Percentiles rank a stretch among this genome's conserved stretches.
Conservation (phyloP, 1,140 invertebrate species). For the Nasonia vitripennis region DNA sequence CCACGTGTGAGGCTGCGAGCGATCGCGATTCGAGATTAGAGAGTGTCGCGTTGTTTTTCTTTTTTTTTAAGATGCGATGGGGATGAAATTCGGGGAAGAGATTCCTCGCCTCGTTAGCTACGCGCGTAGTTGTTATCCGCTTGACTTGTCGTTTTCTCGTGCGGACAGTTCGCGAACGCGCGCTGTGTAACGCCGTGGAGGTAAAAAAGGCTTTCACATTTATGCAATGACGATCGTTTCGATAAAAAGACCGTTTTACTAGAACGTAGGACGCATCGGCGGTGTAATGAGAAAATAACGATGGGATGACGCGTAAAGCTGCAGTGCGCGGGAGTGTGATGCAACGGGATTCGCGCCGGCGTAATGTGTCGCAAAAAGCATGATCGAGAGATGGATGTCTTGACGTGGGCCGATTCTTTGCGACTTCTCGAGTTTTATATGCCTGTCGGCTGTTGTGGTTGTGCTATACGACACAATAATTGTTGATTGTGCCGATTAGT, state of each 20-base stretch:
- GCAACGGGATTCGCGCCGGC: neutral
- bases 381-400: neutral
- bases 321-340: neutral
- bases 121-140: too few species aligned
- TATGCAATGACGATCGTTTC: constrained; percentile 9
- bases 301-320: constrained; percentile 18
- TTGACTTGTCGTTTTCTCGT: too few species aligned
- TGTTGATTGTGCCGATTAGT: too few species aligned
- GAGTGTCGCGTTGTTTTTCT: neutral
- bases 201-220: constrained; percentile 40
- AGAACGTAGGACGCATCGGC: constrained; percentile 9
- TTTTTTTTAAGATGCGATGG: too few species aligned
- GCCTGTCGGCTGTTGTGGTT: too few species aligned
- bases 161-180: too few species aligned
- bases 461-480: too few species aligned
- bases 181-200: too few species aligned
- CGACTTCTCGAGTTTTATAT: neutral
- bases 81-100: neutral
- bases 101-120: too few species aligned
- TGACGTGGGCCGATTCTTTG: constrained; percentile 3
- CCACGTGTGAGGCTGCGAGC: neutral
- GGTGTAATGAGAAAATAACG: neutral
- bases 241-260: neutral
- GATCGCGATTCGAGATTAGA: neutral
- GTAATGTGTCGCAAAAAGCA: neutral